Conservation (phyloP, 2,113 vertebrate genomes). For the Ploceus nigricollis region DNA sequence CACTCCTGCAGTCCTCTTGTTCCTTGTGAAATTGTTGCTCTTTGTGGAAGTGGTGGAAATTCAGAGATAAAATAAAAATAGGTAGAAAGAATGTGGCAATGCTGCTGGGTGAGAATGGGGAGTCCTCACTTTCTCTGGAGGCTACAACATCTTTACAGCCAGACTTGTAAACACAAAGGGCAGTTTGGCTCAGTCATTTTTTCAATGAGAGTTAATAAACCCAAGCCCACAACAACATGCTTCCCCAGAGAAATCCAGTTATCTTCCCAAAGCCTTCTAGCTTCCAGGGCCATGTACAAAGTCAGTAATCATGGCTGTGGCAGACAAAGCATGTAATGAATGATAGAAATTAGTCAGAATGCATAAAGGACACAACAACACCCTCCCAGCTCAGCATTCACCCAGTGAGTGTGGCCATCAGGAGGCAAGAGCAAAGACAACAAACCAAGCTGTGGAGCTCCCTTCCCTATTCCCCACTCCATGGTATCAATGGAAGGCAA, state of each 20-base stretch:
- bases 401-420: not conserved
- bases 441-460: not conserved
- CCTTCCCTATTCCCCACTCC: not conserved
- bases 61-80: not conserved
- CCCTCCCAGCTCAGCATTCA: not conserved
- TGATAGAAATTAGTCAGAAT: not conserved
- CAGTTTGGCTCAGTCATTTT: not conserved
- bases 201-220: not conserved
- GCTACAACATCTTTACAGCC: not conserved
- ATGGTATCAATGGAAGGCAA: not conserved
- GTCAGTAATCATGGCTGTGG: not conserved
- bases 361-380: not conserved
- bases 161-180: not conserved
- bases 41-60: not conserved
- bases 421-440: accelerated
- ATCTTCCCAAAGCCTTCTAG: not conserved
- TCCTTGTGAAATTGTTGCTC: not conserved
- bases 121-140: not conserved
- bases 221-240: not conserved
- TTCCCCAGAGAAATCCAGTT: not conserved
- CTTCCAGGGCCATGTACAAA: not conserved
- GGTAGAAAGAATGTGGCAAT: not conserved
- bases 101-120: not conserved
- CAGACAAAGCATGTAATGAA: not conserved
- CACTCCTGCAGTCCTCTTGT: not conserved